A percentile compares a stretch with the other conserved stretches of the same genome.
Conservation (phyloP, 1,140 invertebrate genomes). For the Hycleus phaleratus region DNA sequence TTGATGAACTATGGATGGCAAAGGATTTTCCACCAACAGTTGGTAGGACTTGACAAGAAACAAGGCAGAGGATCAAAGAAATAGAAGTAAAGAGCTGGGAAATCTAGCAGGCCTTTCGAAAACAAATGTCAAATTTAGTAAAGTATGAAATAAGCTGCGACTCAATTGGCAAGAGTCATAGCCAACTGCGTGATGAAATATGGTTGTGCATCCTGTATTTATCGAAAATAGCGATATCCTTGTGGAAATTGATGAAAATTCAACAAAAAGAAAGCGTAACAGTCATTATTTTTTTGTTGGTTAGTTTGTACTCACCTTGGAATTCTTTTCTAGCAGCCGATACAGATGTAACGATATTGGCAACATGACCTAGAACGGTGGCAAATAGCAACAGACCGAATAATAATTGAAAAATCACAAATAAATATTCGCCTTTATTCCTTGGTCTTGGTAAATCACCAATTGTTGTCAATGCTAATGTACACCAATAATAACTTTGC, state of each 20-base stretch:
- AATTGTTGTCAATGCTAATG: constrained; percentile 88
- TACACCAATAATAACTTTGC: constrained; percentile 98
- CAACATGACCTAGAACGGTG: constrained; percentile 87
- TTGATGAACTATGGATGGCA: too few relatives aligned
- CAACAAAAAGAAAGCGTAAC: background rate
- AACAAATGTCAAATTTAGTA: too few relatives aligned
- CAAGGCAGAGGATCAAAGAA: too few relatives aligned
- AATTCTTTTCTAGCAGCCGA: constrained; percentile 91
- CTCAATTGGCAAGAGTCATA: too few relatives aligned
- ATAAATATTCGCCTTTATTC: constrained; percentile 85
- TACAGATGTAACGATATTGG: constrained; percentile 92
- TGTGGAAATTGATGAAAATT: constrained; percentile 6
- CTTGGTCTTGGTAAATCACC: constrained; percentile 68
- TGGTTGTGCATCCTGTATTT: too few relatives aligned
- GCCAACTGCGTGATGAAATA: too few relatives aligned
- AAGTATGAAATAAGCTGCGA: too few relatives aligned
- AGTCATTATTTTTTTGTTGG: background rate
- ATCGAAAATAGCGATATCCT: constrained; percentile 1
- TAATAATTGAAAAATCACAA: constrained; percentile 82
- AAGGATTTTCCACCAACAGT: too few relatives aligned
- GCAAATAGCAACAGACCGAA: constrained; percentile 88
- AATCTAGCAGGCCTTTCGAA: too few relatives aligned
- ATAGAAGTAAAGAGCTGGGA: too few relatives aligned
- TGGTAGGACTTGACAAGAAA: too few relatives aligned
- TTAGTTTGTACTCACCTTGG: constrained; percentile 66